phyloP scores from a whole-genome alignment of 1,140 invertebrate genomes.

The Frieseomelitta varia region DNA sequence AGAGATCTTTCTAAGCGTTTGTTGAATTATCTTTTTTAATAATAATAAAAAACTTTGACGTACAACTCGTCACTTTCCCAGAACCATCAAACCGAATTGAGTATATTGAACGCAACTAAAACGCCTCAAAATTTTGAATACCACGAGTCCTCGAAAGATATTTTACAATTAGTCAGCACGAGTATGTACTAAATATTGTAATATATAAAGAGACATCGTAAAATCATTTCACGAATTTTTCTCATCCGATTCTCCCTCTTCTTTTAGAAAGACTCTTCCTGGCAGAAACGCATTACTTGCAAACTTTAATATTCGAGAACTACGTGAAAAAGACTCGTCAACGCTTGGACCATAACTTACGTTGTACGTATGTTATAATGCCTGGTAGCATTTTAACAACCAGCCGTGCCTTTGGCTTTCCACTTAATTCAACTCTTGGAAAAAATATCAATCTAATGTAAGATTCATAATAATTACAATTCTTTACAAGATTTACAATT shows the following conservation, averaged over 20 bases:
- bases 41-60: not conserved
- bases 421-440: slow-evolving; percentile 83
- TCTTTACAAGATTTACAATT: not conserved
- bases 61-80: slow-evolving; percentile 11
- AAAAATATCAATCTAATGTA: slow-evolving; percentile 27
- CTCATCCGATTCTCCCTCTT: not conserved
- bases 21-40: not conserved
- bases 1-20: not conserved
- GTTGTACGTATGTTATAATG: slow-evolving; percentile 89
- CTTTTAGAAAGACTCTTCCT: slow-evolving; percentile 84
- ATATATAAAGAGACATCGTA: no score
- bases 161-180: slow-evolving; percentile 56
- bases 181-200: slow-evolving; percentile 48
- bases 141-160: slow-evolving; percentile 47
- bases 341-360: slow-evolving; percentile 83
- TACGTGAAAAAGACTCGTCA: slow-evolving; percentile 85
- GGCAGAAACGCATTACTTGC: slow-evolving; percentile 85
- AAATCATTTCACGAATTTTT: not conserved
- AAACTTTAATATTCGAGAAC: slow-evolving; percentile 86
- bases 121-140: slow-evolving; percentile 43
- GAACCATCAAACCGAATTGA: slow-evolving; percentile 39
- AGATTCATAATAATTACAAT: not conserved
- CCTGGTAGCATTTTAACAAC: slow-evolving; percentile 85
- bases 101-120: slow-evolving; percentile 30
- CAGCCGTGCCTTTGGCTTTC: slow-evolving; percentile 87